Evolutionary conservation across 1,140 invertebrate species (phyloP).

Genomic region (Galendromus occidentalis): DNA sequence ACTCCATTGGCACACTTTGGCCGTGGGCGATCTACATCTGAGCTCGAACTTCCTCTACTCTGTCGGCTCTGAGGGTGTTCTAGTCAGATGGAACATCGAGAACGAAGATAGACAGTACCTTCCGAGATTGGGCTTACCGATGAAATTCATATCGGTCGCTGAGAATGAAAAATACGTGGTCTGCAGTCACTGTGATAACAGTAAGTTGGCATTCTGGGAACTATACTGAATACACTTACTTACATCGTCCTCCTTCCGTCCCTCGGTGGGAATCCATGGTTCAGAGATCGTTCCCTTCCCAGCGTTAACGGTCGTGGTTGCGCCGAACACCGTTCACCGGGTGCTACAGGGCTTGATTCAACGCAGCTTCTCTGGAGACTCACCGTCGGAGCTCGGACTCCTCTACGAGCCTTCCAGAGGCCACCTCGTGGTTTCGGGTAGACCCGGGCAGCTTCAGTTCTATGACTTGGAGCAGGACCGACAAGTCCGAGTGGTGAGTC

Average conservation of each 20-base stretch:
- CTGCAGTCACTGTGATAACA: neutral
- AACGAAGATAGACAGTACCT: neutral
- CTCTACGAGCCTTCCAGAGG: neutral
- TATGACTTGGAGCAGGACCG: neutral
- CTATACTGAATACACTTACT: neutral
- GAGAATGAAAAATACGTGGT: conserved; percentile 7
- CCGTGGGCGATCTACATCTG: neutral
- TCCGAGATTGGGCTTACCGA: neutral
- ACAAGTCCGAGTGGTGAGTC: neutral
- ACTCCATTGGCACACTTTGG: neutral
- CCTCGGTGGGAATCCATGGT: neutral
- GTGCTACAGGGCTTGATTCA: neutral
- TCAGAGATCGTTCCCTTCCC: neutral
- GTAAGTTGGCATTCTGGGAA: neutral
- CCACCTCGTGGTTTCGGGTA: neutral
- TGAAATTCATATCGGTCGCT: neutral
- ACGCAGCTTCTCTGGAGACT: neutral
- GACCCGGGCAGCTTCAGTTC: conserved; percentile 3
- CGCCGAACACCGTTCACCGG: neutral
- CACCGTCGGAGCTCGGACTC: neutral
- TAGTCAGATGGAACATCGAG: neutral
- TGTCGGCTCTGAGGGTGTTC: neutral
- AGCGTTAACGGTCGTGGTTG: neutral
- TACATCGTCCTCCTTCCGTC: neutral
- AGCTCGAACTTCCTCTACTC: conserved; percentile 2